Conservation (phyloP, 2,888 invertebrate genomes). For the Seira sanloemensis region DNA sequence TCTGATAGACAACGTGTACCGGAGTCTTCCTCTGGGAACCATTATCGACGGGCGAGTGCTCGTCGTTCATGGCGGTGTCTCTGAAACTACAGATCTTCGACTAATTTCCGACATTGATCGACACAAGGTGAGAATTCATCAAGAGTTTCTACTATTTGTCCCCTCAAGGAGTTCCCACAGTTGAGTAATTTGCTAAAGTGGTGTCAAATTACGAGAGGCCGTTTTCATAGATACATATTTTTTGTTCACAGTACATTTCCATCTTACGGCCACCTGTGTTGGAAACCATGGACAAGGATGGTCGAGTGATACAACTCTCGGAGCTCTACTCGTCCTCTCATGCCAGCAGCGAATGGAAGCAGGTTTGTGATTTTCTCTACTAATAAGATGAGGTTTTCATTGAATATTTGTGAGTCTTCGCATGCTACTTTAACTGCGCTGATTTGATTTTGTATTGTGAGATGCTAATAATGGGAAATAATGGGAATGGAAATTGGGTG, state of each 20-base stretch:
- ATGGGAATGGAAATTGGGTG: too few species aligned
- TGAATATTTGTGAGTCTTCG: too few species aligned
- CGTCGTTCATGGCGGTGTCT: slow-evolving; percentile 95
- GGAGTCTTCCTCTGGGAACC: slow-evolving; percentile 94
- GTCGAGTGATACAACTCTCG: slow-evolving; percentile 69
- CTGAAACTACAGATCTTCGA: slow-evolving; percentile 89
- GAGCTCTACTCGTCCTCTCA: slow-evolving; percentile 77
- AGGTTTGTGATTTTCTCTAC: too few species aligned
- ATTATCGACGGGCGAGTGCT: slow-evolving; percentile 92
- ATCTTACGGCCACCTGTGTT: slow-evolving; percentile 89
- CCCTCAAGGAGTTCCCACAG: neutral
- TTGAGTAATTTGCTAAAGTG: neutral
- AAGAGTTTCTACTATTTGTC: neutral
- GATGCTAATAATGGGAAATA: too few species aligned
- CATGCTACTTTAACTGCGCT: too few species aligned
- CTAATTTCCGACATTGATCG: slow-evolving; percentile 87
- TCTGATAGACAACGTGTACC: slow-evolving; percentile 91
- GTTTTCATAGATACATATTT: neutral
- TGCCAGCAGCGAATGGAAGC: slow-evolving; percentile 91
- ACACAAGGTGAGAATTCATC: slow-evolving; percentile 82
- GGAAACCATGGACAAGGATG: slow-evolving; percentile 79
- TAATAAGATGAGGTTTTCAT: too few species aligned
- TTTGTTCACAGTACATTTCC: slow-evolving; percentile 85
- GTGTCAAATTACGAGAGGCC: neutral
- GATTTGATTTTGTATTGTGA: too few species aligned